Evolutionary conservation across 2,113 vertebrate genomes (phyloP).

Genomic region (Limnothrissa miodon): DNA sequence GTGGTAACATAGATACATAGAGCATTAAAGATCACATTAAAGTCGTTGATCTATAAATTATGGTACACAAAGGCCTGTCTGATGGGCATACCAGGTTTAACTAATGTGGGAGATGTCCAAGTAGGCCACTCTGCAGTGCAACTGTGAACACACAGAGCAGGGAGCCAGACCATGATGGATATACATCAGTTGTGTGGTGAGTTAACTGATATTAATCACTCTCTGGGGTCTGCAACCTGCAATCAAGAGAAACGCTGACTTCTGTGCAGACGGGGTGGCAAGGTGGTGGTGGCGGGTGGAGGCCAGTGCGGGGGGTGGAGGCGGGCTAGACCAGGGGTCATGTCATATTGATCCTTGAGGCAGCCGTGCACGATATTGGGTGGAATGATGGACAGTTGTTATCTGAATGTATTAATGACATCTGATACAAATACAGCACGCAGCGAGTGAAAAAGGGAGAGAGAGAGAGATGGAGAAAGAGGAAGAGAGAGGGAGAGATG

Average conservation of each 20-base stretch:
- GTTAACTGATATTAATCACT: conserved; percentile 1
- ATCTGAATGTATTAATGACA: conserved; percentile 16
- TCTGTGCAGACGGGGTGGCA: background rate
- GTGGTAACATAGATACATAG: background rate
- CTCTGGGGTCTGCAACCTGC: background rate
- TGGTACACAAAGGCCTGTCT: background rate
- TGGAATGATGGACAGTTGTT: conserved; percentile 3
- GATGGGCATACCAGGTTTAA: background rate
- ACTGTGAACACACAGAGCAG: background rate
- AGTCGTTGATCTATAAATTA: background rate
- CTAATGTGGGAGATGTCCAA: background rate
- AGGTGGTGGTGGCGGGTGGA: background rate
- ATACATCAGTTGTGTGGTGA: conserved; percentile 2
- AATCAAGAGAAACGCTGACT: conserved; percentile 12
- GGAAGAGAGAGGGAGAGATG: too few species aligned
- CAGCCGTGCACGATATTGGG: background rate
- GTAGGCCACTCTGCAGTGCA: background rate
- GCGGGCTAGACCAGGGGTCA: background rate
- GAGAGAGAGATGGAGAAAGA: too few species aligned
- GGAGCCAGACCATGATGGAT: background rate
- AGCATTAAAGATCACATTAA: background rate
- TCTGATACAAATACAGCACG: background rate
- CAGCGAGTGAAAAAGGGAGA: background rate
- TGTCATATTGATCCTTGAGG: conserved; percentile 12
- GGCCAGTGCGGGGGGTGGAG: background rate